Evolutionary conservation across 2,888 invertebrate species (phyloP).

Genomic region (Geotrupes spiniger): DNA sequence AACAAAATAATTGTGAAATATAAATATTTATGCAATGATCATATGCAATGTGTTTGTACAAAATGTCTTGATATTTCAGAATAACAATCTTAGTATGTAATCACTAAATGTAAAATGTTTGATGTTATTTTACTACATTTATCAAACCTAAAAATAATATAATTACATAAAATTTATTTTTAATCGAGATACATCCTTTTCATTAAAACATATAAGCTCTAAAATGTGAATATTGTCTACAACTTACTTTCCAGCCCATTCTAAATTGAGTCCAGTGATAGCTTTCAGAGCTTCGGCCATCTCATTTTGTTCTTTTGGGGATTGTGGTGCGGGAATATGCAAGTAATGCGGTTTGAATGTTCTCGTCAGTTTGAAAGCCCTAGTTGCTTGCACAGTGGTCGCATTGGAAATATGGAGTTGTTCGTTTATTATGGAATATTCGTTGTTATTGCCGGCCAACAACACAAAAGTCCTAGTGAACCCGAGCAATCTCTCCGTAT

Average conservation of each 20-base stretch:
- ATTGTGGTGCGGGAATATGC: constrained; percentile 30
- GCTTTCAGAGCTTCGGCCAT: constrained; percentile 35
- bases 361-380: constrained; percentile 36
- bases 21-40: too few species aligned
- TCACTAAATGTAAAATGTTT: constrained; percentile 4
- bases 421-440: constrained; percentile 67
- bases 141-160: too few species aligned
- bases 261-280: constrained; percentile 39
- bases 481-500: constrained; percentile 53
- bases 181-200: too few species aligned
- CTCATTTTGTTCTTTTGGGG: constrained; percentile 35
- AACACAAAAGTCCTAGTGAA: constrained; percentile 62
- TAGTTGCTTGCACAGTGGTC: constrained; percentile 34
- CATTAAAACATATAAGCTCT: too few species aligned
- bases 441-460: constrained; percentile 47
- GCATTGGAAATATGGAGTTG: constrained; percentile 60
- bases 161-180: too few species aligned
- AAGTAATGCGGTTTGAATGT: constrained; percentile 22
- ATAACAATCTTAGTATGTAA: too few species aligned
- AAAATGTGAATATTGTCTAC: too few species aligned
- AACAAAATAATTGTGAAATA: too few species aligned
- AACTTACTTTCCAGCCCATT: constrained; percentile 44
- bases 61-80: too few species aligned
- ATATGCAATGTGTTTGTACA: too few species aligned
- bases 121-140: constrained; percentile 2